These are phyloP conservation scores for Phylloscopus trochiloides DNA, from an alignment of 2,113 vertebrate genomes.

Conservation along the genomic window DNA sequence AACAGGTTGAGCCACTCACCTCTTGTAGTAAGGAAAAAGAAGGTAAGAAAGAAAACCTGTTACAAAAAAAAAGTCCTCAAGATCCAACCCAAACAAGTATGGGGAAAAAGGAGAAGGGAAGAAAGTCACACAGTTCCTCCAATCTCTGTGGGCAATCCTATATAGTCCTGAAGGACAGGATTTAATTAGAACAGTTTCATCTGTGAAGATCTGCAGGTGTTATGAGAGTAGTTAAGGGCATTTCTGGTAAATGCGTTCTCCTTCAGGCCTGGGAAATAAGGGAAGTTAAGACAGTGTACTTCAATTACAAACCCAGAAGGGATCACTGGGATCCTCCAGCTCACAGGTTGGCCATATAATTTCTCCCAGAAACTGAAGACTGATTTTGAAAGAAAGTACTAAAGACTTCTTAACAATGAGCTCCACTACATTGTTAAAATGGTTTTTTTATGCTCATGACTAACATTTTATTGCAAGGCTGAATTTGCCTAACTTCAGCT, in stretches of 20 bases:
- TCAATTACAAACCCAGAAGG: background rate
- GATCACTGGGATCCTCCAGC: background rate
- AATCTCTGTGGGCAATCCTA: background rate
- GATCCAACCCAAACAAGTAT: background rate
- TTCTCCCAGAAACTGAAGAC: background rate
- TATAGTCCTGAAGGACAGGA: background rate
- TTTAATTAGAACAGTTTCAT: conserved; percentile 29
- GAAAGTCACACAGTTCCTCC: background rate
- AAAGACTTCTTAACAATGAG: background rate
- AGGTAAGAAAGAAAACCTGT: background rate
- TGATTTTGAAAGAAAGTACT: background rate
- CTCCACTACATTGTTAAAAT: background rate
- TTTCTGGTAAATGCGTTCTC: background rate
- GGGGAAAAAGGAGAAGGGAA: background rate
- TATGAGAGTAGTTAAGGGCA: background rate
- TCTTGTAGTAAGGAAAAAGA: background rate
- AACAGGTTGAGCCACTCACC: background rate
- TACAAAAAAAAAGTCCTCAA: background rate
- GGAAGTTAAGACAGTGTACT: background rate
- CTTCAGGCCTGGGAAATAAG: background rate
- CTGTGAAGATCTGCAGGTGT: background rate
- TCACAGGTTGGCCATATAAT: background rate
- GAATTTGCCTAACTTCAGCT: conserved; percentile 14
- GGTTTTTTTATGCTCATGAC: background rate
- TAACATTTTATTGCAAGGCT: background rate